A percentile compares a stretch with the other conserved stretches of the same genome.
These are phyloP conservation scores for Phymatocera aterrima DNA, from an alignment of 2,888 invertebrate species.

Conservation along the genomic window DNA sequence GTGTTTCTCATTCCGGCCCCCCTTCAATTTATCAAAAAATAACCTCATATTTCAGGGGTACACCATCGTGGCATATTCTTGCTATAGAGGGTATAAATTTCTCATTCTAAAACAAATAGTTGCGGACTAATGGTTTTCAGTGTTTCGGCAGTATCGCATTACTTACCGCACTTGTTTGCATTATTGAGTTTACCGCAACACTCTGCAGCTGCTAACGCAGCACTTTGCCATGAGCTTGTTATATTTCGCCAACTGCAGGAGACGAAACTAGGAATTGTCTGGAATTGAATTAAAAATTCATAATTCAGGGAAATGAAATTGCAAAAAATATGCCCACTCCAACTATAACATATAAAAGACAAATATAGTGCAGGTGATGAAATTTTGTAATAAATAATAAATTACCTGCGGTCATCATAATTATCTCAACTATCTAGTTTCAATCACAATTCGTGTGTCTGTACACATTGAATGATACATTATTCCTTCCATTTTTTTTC, in stretches of 20 bases:
- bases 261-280: not conserved
- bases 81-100: too few relatives aligned
- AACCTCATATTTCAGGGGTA: too few relatives aligned
- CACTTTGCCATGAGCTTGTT: constrained; percentile 36
- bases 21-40: too few relatives aligned
- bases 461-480: not conserved
- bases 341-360: too few relatives aligned
- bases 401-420: not conserved
- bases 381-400: not conserved
- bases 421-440: not conserved
- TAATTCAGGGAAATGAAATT: not conserved
- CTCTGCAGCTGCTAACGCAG: constrained; percentile 37
- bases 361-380: not conserved
- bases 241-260: constrained; percentile 25
- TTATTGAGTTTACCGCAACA: constrained; percentile 38
- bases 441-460: not conserved
- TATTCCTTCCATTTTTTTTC: not conserved
- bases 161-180: constrained; percentile 32
- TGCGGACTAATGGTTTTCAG: constrained; percentile 27
- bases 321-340: not conserved
- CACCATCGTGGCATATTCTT: too few relatives aligned
- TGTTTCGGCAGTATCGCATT: constrained; percentile 24
- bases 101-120: not conserved
- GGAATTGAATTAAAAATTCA: constrained; percentile 14
- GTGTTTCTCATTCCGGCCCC: too few relatives aligned